Percentiles rank a stretch among this genome's conserved stretches.
Evolutionary conservation across 2,113 vertebrate genomes (phyloP).

Genomic region (Lepus europaeus): DNA sequence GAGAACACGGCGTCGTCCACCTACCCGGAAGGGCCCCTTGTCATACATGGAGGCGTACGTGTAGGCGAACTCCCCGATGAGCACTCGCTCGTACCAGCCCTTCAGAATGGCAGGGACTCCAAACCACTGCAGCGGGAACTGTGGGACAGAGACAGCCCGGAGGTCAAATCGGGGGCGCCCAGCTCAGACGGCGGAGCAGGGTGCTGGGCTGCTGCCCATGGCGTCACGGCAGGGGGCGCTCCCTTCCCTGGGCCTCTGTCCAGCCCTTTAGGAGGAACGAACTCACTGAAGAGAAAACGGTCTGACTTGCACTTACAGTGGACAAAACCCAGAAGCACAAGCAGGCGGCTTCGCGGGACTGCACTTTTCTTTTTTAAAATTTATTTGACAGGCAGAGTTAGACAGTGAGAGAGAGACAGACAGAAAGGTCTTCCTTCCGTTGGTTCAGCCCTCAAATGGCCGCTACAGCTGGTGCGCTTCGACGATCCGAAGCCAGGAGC

Average conservation of each 20-base stretch:
- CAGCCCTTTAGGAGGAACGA: not conserved
- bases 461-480: too few species aligned
- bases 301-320: not conserved
- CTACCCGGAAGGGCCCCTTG: slow-evolving; percentile 89
- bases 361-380: too few species aligned
- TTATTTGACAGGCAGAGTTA: not conserved
- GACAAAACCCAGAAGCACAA: slow-evolving; percentile 4
- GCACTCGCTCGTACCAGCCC: slow-evolving; percentile 91
- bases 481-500: too few species aligned
- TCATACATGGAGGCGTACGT: slow-evolving; percentile 84
- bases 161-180: not conserved
- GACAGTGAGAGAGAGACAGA: not conserved
- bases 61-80: slow-evolving; percentile 88
- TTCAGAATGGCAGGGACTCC: slow-evolving; percentile 91
- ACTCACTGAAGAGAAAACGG: not conserved
- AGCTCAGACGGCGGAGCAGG: not conserved
- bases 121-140: slow-evolving; percentile 93
- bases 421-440: not conserved
- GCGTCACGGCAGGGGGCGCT: not conserved
- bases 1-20: not conserved
- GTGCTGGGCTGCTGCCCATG: not conserved
- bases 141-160: not conserved
- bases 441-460: too few species aligned
- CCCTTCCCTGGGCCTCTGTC: not conserved
- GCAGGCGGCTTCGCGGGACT: not conserved